phyloP scores from a whole-genome alignment of 2,888 invertebrate genomes.

The Tineola bisselliella region DNA sequence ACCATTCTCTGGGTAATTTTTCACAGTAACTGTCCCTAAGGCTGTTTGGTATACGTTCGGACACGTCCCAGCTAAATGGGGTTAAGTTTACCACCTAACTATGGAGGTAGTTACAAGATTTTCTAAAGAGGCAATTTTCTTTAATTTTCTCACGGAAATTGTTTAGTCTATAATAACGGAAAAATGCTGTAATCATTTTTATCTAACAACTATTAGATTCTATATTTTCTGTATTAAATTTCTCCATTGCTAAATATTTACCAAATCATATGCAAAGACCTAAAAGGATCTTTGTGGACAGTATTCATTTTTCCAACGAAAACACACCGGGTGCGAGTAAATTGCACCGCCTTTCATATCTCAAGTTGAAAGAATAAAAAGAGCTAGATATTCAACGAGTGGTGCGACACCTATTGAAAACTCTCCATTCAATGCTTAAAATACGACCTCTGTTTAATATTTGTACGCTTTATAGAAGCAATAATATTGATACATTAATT shows the following conservation, averaged over 20 bases:
- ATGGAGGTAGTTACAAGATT: not conserved
- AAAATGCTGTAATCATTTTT: not conserved
- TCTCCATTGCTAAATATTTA: no score
- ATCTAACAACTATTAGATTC: no score
- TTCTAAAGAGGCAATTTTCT: not conserved
- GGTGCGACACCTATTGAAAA: slow-evolving; percentile 3
- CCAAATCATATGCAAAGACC: slow-evolving; percentile 2
- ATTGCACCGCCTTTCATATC: slow-evolving; percentile 13
- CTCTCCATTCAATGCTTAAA: not conserved
- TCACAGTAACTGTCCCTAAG: slow-evolving; percentile 33
- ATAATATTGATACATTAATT: no score
- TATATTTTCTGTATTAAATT: no score
- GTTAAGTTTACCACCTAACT: slow-evolving; percentile 5
- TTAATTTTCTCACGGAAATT: not conserved
- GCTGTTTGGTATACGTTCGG: not conserved
- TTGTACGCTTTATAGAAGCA: no score
- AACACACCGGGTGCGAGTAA: slow-evolving; percentile 7
- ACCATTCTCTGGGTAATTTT: slow-evolving; percentile 37
- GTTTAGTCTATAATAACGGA: not conserved
- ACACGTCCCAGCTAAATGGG: not conserved
- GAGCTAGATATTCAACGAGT: slow-evolving; percentile 5
- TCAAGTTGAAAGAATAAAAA: slow-evolving; percentile 8
- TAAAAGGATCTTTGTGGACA: slow-evolving; percentile 24
- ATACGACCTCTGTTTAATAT: not conserved
- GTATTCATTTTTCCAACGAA: slow-evolving; percentile 42